phyloP scores from a whole-genome alignment of 1,140 invertebrate genomes.

The Drosophila lacertosa region DNA sequence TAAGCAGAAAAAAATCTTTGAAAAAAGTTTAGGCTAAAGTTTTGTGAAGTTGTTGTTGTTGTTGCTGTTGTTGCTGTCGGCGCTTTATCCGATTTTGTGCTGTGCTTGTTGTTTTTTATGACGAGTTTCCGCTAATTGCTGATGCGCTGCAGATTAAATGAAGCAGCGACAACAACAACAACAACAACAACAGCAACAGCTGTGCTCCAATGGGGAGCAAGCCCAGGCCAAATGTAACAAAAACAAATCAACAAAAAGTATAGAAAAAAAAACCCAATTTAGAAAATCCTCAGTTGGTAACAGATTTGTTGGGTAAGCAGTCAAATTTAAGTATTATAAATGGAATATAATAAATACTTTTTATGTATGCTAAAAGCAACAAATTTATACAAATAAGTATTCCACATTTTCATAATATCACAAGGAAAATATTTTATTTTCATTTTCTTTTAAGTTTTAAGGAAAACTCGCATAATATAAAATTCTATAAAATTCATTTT shows the following conservation, averaged over 20 bases:
- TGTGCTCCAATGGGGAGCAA: conserved; percentile 34
- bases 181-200: conserved; percentile 35
- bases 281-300: conserved; percentile 24
- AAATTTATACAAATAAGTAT: too few species aligned
- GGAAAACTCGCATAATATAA: too few species aligned
- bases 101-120: conserved; percentile 68
- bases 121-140: conserved; percentile 82
- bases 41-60: conserved; percentile 37
- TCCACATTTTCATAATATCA: too few species aligned
- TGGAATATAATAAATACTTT: too few species aligned
- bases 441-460: too few species aligned
- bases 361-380: too few species aligned
- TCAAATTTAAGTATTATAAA: not conserved
- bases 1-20: conserved; percentile 37
- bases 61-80: conserved; percentile 67
- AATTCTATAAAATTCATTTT: too few species aligned
- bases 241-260: not conserved
- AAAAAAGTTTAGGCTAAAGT: conserved; percentile 70
- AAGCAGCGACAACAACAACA: conserved; percentile 44
- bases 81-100: conserved; percentile 78
- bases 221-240: conserved; percentile 37
- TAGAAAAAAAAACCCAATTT: conserved; percentile 16
- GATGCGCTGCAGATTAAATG: conserved; percentile 79
- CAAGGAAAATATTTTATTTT: too few species aligned
- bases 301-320: conserved; percentile 10